These are phyloP conservation scores for Dromas ardeola DNA, from an alignment of 2,113 vertebrate species.

Conservation along the genomic window DNA sequence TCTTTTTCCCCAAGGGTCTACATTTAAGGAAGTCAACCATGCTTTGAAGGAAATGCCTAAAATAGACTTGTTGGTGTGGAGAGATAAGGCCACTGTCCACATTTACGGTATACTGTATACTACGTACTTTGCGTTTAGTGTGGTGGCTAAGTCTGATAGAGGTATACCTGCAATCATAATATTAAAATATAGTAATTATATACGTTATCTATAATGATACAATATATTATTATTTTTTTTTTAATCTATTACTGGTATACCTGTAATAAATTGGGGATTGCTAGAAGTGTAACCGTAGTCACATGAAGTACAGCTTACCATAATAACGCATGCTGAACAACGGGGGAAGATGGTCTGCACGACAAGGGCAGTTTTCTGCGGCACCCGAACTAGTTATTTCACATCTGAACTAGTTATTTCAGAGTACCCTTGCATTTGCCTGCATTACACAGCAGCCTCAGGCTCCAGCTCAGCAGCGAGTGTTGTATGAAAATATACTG, in stretches of 20 bases:
- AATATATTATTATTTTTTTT: not conserved
- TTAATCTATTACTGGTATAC: not conserved
- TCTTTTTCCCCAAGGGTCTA: not conserved
- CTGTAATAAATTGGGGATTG: not conserved
- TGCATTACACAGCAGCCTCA: not conserved
- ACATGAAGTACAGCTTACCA: not conserved
- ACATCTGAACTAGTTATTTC: not conserved
- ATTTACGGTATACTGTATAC: not conserved
- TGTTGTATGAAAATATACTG: not conserved
- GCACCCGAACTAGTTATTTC: not conserved
- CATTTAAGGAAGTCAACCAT: not conserved
- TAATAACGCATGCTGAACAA: not conserved
- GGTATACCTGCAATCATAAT: not conserved
- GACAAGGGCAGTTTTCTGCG: rapidly evolving
- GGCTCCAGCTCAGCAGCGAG: not conserved
- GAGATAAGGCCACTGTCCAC: not conserved
- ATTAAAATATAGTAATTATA: not conserved
- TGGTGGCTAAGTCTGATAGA: not conserved
- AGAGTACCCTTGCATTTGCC: not conserved
- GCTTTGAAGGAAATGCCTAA: not conserved
- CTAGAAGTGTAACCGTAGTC: not conserved
- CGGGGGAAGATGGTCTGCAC: not conserved
- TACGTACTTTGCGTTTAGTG: not conserved
- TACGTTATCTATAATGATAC: not conserved
- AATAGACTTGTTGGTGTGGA: not conserved